Conservation (phyloP, 2,113 vertebrate genomes). For the Rana temporaria region DNA sequence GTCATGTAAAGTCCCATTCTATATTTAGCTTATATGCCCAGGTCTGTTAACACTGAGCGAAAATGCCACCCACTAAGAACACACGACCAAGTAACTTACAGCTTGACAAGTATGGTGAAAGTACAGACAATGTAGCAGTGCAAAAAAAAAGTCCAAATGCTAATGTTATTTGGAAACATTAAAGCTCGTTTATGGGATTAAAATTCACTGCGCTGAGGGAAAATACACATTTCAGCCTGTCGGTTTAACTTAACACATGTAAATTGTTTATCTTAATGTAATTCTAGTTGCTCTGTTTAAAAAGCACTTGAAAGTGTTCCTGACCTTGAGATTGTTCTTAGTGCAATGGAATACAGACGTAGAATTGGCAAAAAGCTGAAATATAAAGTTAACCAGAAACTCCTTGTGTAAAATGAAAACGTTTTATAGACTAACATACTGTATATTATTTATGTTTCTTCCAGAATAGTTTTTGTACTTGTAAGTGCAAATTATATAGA, state of each 20-base stretch:
- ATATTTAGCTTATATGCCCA: constrained; percentile 16
- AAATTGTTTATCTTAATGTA: constrained; percentile 46
- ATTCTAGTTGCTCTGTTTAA: constrained; percentile 32
- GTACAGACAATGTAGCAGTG: constrained; percentile 17
- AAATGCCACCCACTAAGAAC: constrained; percentile 25
- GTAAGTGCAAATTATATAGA: not conserved
- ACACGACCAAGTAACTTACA: constrained; percentile 10
- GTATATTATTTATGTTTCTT: not conserved
- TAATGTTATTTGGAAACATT: constrained; percentile 44
- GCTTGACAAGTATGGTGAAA: constrained; percentile 6
- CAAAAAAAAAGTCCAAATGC: constrained; percentile 1
- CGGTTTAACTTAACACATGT: constrained; percentile 37
- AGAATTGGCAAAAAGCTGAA: constrained; percentile 11
- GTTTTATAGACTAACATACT: not conserved
- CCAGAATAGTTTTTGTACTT: not conserved
- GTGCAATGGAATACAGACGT: constrained; percentile 20
- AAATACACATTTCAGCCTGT: constrained; percentile 16
- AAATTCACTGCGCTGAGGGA: constrained; percentile 10
- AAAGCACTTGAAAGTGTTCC: constrained; percentile 39
- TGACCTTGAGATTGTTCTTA: constrained; percentile 14
- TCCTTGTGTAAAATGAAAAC: constrained; percentile 3
- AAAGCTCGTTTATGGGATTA: constrained; percentile 43
- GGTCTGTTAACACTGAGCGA: constrained; percentile 14
- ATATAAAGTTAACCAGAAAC: not conserved
- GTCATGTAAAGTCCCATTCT: not conserved